Evolutionary conservation across 2,888 invertebrate genomes (phyloP).

Genomic region (Eupithecia pulchellata): DNA sequence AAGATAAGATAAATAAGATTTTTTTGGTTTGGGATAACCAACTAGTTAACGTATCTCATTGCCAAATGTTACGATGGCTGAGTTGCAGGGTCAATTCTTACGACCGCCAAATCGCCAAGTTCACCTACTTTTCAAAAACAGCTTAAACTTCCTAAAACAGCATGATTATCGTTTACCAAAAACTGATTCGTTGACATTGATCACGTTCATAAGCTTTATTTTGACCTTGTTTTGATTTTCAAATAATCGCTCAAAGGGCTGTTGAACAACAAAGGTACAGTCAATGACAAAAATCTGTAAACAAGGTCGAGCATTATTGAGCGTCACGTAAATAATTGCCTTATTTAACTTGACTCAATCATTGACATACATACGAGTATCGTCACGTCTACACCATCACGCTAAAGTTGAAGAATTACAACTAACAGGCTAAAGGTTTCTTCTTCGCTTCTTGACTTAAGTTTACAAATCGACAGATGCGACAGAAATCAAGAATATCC

Average conservation of each 20-base stretch:
- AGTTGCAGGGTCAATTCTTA: neutral
- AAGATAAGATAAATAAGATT: too few relatives aligned
- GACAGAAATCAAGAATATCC: too few relatives aligned
- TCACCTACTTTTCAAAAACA: neutral
- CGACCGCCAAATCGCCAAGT: neutral
- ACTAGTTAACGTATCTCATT: too few relatives aligned
- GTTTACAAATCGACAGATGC: too few relatives aligned
- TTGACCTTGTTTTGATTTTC: neutral
- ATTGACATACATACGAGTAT: too few relatives aligned
- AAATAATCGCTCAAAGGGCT: neutral
- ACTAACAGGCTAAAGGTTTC: neutral
- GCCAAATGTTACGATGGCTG: neutral
- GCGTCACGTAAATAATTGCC: too few relatives aligned
- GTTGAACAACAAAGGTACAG: neutral
- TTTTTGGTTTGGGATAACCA: too few relatives aligned
- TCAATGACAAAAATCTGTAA: neutral
- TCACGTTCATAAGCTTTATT: neutral
- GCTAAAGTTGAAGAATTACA: neutral
- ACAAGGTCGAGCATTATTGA: neutral
- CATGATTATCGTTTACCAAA: neutral
- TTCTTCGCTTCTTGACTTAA: neutral
- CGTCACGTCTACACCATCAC: too few relatives aligned
- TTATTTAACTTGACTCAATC: too few relatives aligned
- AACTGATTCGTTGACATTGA: slow-evolving; percentile 1
- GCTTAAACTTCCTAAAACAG: neutral